Percentiles rank a stretch among this genome's conserved stretches.
These are phyloP conservation scores for Prosapia bicincta DNA, from an alignment of 2,888 invertebrate genomes.

Conservation along the genomic window DNA sequence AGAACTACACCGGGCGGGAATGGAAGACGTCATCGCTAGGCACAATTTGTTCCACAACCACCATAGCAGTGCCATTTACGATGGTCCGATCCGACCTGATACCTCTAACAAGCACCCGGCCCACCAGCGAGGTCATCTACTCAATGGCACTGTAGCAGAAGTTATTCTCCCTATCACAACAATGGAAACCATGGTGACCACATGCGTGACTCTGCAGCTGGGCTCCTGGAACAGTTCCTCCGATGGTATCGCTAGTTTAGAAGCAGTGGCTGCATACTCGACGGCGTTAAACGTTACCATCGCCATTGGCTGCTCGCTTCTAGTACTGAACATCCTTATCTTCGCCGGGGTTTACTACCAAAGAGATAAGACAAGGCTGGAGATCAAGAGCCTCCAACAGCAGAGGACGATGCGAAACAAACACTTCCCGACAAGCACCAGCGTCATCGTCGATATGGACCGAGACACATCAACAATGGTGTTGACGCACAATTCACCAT, in stretches of 20 bases:
- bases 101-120: constrained; percentile 42
- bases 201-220: constrained; percentile 62
- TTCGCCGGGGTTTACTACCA: constrained; percentile 84
- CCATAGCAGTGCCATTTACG: constrained; percentile 83
- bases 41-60: constrained; percentile 88
- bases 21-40: constrained; percentile 80
- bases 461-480: constrained; percentile 52
- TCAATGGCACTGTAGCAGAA: constrained; percentile 16
- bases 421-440: constrained; percentile 7
- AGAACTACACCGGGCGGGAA: constrained; percentile 62
- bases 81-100: constrained; percentile 81
- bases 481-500: constrained; percentile 42
- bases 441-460: constrained; percentile 47
- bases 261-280: constrained; percentile 58
- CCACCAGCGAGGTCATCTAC: constrained; percentile 15
- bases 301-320: constrained; percentile 73
- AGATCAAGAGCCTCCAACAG: constrained; percentile 43
- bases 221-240: not conserved
- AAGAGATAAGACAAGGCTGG: constrained; percentile 68
- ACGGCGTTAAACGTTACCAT: constrained; percentile 73
- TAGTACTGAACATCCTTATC: constrained; percentile 75
- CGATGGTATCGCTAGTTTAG: constrained; percentile 45
- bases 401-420: constrained; percentile 14
- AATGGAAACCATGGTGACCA: constrained; percentile 61
- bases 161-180: constrained; percentile 46